A percentile compares a stretch with the other conserved stretches of the same genome.
Evolutionary conservation across 2,797 vertebrate species (phyloP).

Genomic region (Tamandua tetradactyla): DNA sequence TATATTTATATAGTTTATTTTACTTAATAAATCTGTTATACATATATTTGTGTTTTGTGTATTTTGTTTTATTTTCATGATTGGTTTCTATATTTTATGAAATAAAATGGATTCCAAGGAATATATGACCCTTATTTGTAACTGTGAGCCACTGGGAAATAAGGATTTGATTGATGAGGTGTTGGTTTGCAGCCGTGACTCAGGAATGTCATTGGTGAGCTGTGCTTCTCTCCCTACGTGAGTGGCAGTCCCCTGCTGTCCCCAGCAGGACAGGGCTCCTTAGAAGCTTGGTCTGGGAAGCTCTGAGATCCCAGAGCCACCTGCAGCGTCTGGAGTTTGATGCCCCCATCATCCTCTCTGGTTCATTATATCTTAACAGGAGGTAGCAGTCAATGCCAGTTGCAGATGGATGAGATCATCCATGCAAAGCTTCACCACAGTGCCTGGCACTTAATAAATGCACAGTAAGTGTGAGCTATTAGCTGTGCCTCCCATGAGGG

Average conservation of each 20-base stretch:
- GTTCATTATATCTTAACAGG: background rate
- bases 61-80: constrained; percentile 36
- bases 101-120: constrained; percentile 4
- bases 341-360: background rate
- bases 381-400: background rate
- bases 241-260: too few relatives aligned
- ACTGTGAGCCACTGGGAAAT: constrained; percentile 4
- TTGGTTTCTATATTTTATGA: background rate
- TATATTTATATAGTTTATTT: background rate
- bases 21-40: background rate
- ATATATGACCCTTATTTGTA: background rate
- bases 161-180: background rate
- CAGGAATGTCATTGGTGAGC: constrained; percentile 19
- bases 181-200: background rate
- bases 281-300: background rate
- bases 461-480: background rate
- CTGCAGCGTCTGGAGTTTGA: background rate
- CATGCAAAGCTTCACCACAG: background rate
- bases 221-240: background rate
- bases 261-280: too few relatives aligned
- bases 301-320: background rate
- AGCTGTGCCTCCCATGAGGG: background rate
- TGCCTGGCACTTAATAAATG: background rate
- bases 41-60: background rate
- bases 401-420: background rate